These are phyloP conservation scores for Protosalanx chinensis DNA, from an alignment of 2,797 vertebrate genomes.

Conservation along the genomic window DNA sequence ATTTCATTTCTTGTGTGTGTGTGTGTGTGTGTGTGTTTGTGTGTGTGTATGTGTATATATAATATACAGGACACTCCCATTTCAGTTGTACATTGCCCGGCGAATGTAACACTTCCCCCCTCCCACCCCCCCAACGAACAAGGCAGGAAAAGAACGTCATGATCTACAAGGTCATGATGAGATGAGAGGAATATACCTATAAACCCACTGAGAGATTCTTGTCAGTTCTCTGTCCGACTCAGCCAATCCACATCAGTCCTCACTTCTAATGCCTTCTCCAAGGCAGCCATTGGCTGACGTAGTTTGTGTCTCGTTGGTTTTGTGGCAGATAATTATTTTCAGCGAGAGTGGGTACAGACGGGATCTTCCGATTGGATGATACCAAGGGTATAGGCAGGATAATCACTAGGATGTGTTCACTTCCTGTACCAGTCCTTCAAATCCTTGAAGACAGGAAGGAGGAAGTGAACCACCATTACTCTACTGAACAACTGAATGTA, in stretches of 20 bases:
- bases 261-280: too few species aligned
- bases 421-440: slow-evolving; percentile 3
- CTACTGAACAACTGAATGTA: neutral
- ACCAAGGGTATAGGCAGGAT: too few species aligned
- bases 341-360: too few species aligned
- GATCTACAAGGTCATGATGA: slow-evolving; percentile 4
- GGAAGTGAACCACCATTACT: neutral
- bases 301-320: too few species aligned
- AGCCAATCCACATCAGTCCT: too few species aligned
- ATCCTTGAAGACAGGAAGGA: neutral
- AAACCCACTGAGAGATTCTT: slow-evolving; percentile 4
- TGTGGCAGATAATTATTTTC: too few species aligned
- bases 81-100: slow-evolving; percentile 33
- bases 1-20: slow-evolving; percentile 38
- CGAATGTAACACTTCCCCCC: slow-evolving; percentile 2
- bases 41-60: slow-evolving; percentile 58
- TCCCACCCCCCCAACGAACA: slow-evolving; percentile 1
- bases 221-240: too few species aligned
- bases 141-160: slow-evolving; percentile 29
- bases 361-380: too few species aligned
- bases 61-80: slow-evolving; percentile 58
- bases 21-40: too few species aligned
- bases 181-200: slow-evolving; percentile 13
- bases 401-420: too few species aligned
- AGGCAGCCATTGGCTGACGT: too few species aligned